Evolutionary conservation across 2,888 invertebrate genomes (phyloP).

Genomic region (Oxystoma pomonae): DNA sequence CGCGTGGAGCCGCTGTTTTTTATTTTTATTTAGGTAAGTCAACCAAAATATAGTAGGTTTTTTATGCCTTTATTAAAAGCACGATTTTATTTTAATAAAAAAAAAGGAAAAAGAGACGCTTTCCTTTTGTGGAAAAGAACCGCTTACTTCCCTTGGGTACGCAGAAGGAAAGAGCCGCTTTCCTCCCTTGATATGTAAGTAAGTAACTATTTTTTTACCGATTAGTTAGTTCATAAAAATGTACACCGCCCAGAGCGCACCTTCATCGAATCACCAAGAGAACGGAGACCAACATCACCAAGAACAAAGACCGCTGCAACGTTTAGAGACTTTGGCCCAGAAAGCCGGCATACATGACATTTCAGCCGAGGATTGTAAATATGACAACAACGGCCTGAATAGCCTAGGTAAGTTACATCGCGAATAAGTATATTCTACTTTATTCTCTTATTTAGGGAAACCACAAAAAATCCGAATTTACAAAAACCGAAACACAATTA

Average conservation of each 20-base stretch:
- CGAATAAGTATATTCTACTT: no score
- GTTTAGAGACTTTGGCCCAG: conserved; percentile 67
- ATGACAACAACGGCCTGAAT: conserved; percentile 49
- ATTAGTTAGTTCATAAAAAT: background rate
- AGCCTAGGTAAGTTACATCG: background rate
- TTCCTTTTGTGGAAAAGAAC: no score
- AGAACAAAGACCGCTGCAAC: conserved; percentile 54
- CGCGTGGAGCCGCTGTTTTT: background rate
- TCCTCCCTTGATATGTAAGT: no score
- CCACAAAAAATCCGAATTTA: no score
- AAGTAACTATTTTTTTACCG: background rate
- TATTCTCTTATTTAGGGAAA: no score
- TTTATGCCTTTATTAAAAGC: no score
- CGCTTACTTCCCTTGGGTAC: no score
- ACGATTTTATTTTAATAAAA: no score
- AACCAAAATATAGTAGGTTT: no score
- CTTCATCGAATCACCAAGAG: conserved; percentile 19
- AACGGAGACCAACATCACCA: conserved; percentile 13
- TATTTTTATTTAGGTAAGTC: background rate
- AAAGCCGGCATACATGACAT: conserved; percentile 62
- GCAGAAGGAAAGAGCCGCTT: no score
- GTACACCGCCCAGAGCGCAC: background rate
- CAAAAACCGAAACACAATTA: no score
- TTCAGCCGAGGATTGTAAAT: conserved; percentile 67
- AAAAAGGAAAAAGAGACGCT: no score